A percentile compares a stretch with the other conserved stretches of the same genome.
These are phyloP conservation scores for Daphoenositta chrysoptera DNA, from an alignment of 2,113 vertebrate species.

Conservation along the genomic window DNA sequence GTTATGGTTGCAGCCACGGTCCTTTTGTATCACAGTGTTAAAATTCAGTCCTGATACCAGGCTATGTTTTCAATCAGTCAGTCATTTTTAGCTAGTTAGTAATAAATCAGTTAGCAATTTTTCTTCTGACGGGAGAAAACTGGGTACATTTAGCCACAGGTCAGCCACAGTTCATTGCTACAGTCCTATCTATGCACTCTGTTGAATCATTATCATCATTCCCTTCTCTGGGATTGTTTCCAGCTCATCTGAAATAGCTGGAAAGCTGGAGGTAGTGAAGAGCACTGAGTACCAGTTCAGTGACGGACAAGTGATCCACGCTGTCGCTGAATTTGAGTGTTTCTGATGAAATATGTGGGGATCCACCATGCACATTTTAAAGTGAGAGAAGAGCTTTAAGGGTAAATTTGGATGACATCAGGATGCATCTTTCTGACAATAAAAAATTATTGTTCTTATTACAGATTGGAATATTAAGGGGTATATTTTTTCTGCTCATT, in stretches of 20 bases:
- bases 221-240: background rate
- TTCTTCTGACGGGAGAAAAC: background rate
- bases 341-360: background rate
- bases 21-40: background rate
- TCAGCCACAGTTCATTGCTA: background rate
- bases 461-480: background rate
- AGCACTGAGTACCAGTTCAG: accelerated
- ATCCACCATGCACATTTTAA: background rate
- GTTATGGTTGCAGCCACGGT: background rate
- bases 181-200: background rate
- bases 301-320: background rate
- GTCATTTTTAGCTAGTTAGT: background rate
- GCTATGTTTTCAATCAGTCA: background rate
- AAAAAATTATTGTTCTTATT: background rate
- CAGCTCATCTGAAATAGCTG: background rate
- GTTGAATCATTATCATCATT: background rate
- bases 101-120: background rate
- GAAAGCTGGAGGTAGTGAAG: background rate
- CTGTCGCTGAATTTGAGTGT: too few species aligned
- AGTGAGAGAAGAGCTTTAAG: background rate
- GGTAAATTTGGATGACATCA: background rate
- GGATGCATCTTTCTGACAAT: background rate
- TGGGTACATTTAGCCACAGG: background rate
- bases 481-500: background rate
- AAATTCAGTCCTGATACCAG: background rate